These are phyloP conservation scores for Xenops minutus DNA, from an alignment of 2,797 vertebrate genomes.

Conservation along the genomic window DNA sequence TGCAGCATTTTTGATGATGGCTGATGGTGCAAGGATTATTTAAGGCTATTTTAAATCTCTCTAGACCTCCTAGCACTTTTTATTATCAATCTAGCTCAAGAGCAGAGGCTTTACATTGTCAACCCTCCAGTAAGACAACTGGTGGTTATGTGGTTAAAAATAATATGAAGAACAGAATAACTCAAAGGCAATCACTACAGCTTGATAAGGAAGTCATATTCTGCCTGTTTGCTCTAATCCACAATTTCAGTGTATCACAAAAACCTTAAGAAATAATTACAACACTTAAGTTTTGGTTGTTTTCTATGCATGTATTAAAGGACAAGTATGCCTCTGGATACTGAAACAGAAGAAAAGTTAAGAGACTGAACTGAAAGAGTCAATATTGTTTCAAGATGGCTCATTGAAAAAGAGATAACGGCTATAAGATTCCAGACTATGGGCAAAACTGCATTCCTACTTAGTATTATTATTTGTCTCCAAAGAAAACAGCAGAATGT, in stretches of 20 bases:
- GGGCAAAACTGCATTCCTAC: neutral
- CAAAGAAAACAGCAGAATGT: neutral
- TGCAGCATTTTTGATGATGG: neutral
- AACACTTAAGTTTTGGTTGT: neutral
- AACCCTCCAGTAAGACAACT: neutral
- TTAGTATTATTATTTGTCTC: neutral
- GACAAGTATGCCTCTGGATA: neutral
- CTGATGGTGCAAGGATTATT: neutral
- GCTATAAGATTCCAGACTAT: neutral
- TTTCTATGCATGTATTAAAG: neutral
- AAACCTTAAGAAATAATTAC: neutral
- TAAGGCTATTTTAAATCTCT: neutral
- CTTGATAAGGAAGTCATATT: neutral
- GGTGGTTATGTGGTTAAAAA: neutral
- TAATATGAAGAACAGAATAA: neutral
- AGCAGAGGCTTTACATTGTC: neutral
- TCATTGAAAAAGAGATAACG: neutral
- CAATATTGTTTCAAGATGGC: neutral
- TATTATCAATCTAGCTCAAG: neutral
- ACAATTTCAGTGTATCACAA: neutral
- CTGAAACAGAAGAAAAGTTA: neutral
- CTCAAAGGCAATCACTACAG: neutral
- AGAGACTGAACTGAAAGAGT: neutral
- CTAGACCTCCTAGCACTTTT: neutral
- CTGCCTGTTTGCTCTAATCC: neutral